Evolutionary conservation across 2,797 vertebrate genomes (phyloP), one percentile per base, ranked within the genome.

Genomic region (Arctocebus calabarensis): DNA sequence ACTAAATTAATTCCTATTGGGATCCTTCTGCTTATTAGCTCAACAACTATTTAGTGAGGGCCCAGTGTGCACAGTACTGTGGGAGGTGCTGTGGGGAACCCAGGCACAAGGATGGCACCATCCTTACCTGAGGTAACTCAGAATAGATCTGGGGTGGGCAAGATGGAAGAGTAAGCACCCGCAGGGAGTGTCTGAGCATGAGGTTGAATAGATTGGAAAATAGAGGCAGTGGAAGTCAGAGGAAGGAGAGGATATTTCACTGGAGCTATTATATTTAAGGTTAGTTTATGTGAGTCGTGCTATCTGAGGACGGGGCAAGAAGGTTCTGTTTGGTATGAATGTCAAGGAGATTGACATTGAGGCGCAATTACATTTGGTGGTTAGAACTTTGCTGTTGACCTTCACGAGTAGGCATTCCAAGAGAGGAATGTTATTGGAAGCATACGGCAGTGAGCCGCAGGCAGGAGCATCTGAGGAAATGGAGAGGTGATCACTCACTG

Each of bases 271-370:
- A 52, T 52, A 52, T 9, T 85, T 48, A 86, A 66, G 43, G 52
- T 37, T 10, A 68, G 52, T 59, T 86, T 73, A 10, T 22, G 0
- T 32, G 90, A 81, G 55, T 29, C n/a, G 4, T 10, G 37, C 5
- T 40, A 48, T 32, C 85, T 61, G 34, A 55, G 70, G 45, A 79
- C 79, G 25, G 34, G 16, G 79, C 57, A 34, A 5, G 68, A 4
- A 1, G 61, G 11, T 88, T 88, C 62, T 74, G 0, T 59, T 32
- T 52, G 52, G 17, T 34, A 52, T 59, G 96, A 95, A 92, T 93
- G 94, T 87, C 95, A 95, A 84, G 91, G 70, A 77, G 61, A 73
- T n/a, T 37, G 74, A 77, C 52, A 73, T n/a, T 37, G 68, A 10
- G 37, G 85, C 27, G 43, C 64, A 55, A 43, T 90, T 82, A 34